Base-by-base conservation (phyloP, 1,140 invertebrate genomes). In the Zeugodacus cucurbitae region DNA sequence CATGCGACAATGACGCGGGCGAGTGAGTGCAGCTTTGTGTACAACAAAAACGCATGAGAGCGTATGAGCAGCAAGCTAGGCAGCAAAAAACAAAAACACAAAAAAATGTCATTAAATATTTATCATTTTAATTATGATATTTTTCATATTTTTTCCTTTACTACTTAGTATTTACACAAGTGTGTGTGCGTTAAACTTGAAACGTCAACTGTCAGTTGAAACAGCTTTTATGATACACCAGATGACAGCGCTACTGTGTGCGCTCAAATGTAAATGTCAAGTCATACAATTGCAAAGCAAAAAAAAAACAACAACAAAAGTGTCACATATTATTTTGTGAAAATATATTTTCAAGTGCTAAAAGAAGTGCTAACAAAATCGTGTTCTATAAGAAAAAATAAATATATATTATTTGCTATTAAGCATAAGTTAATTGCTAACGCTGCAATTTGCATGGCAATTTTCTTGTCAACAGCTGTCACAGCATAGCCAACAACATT, bases 201-300 rank as follows among this genome's bases (percentile, higher is more conserved):
- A 54, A 48, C 74, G 41, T 54, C 74, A 82, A 48, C 48, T 82
- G 41, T 82, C 70, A 74, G 48, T 22, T 82, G 74, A n/a, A 48
- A 48, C 37, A 44, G 70, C 32, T 74, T 37, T 74, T n/a, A 82
- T 26, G 41, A 26, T 2, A n/a, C 14, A 11, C 22, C 5, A 48
- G 74, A 4, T 82, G 74, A 82, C 74, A 48, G 20, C 67, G 34
- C 11, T 20, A 5, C 64, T 7, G 26, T 59, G 58, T 32, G 26
- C 29, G 70, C 32, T 74, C 70, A 74, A 41, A 74, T 74, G 70
- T 74, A 74, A 74, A 74, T 74, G 70, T 22, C 70, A 74, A 74
- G 37, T 74, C 70, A 74, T 44, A 22, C 34, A 44, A 29, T 70
- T 70, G 64, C 29, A 17, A 70, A 17, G 34, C 32, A 34, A 48